Percentiles rank a stretch among this genome's conserved stretches.
phyloP scores from a whole-genome alignment of 1,140 invertebrate genomes.

The Cecropterus lyciades region DNA sequence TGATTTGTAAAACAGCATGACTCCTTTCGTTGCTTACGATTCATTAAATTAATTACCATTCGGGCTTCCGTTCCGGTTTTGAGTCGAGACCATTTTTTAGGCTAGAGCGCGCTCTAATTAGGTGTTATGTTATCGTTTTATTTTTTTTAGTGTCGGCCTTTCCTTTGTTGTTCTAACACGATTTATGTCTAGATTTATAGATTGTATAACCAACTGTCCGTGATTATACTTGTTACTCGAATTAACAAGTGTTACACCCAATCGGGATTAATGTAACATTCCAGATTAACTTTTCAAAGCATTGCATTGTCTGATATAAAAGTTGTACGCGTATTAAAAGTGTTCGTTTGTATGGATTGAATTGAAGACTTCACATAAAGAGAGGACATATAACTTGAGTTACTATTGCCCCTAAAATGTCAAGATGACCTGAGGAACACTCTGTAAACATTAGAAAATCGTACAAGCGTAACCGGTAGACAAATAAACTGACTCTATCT shows the following conservation, averaged over 20 bases:
- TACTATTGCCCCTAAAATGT: too few species aligned
- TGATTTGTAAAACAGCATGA: constrained; percentile 84
- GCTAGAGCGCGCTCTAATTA: constrained; percentile 46
- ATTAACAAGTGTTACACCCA: background rate
- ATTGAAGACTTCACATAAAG: too few species aligned
- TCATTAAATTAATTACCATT: constrained; percentile 83
- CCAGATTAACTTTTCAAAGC: too few species aligned
- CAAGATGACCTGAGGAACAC: too few species aligned
- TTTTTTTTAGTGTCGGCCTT: constrained; percentile 21
- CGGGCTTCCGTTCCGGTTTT: constrained; percentile 72
- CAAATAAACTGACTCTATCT: too few species aligned
- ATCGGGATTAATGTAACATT: too few species aligned
- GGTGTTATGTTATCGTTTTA: constrained; percentile 22
- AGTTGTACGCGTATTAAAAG: too few species aligned
- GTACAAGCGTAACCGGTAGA: too few species aligned
- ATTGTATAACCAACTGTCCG: background rate
- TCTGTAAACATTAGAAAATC: too few species aligned
- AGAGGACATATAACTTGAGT: too few species aligned
- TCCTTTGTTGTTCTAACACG: constrained; percentile 22
- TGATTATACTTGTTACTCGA: background rate
- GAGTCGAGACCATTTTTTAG: constrained; percentile 65
- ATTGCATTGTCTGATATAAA: too few species aligned
- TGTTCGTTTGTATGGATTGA: too few species aligned
- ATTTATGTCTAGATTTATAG: constrained; percentile 2
- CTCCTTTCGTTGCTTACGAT: constrained; percentile 83